Evolutionary conservation across 2,797 vertebrate genomes (phyloP), one percentile per base, ranked within the genome.

Genomic region (Tauraco hartlaubi): DNA sequence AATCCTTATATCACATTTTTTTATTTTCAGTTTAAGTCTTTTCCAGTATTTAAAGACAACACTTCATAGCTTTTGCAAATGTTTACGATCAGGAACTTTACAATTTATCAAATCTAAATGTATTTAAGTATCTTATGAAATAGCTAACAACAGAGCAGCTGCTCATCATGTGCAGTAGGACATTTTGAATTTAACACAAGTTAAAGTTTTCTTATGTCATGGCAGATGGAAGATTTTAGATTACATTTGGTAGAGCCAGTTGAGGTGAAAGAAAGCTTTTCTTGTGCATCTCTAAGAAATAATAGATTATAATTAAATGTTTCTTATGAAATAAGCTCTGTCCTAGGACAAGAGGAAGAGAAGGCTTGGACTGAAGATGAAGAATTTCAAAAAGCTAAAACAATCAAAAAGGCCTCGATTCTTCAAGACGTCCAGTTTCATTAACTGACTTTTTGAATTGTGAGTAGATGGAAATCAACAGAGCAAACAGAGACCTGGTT

Each of bases 401-500:
- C 14, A 17, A 28, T 17, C 35, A 61, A 29, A 59, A 37, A 78
- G 7, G 9, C 8, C 13, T 62, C 15, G 15, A 1, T 33, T 64
- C 22, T 37, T 88, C 52, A 83, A 69, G 22, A 72, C 26, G 6
- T 2, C 15, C 7, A 3, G 17, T 72, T 92, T 84, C 46, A 61
- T 25, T 37, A 49, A 64, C 5, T 43, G 26, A 41, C 20, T 56
- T 94, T 49, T 87, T 43, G 62, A 80, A 31, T 3, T 35, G 4
- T 8, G 23, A 61, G 49, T 48, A 64, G 43, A 31, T 41, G 20
- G 64, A 80, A 62, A 71, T 37, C 41, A 62, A 15, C 3, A 46
- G 46, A 84, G n/a, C 4, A 48, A 72, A 51, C 0, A 0, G 21
- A 10, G 14, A 16, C 12, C 23, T 73, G 15, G 21, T 5, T 8